A percentile compares a stretch with the other conserved stretches of the same genome.
phyloP scores from a whole-genome alignment of 2,888 invertebrate genomes.

The Microchrysa polita region DNA sequence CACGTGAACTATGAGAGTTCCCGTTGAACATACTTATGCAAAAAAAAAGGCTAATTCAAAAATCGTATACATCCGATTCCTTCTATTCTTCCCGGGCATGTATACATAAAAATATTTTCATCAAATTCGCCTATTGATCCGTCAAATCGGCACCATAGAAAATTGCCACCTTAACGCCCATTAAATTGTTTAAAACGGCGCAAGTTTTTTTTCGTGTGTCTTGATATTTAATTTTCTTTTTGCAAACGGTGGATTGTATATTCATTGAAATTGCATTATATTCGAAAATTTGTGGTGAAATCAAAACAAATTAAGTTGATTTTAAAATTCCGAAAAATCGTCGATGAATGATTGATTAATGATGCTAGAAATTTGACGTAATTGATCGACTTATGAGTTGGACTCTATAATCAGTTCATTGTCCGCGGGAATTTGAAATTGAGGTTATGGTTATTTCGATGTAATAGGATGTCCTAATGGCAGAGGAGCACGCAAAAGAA shows the following conservation, averaged over 20 bases:
- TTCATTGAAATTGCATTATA: slow-evolving; percentile 8
- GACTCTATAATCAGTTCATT: slow-evolving; percentile 33
- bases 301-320: slow-evolving; percentile 30
- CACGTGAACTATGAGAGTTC: slow-evolving; percentile 36
- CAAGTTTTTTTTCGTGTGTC: too few relatives aligned
- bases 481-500: too few relatives aligned
- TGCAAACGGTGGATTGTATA: neutral
- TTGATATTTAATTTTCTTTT: slow-evolving; percentile 1
- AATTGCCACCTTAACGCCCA: slow-evolving; percentile 30
- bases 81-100: neutral
- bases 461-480: too few relatives aligned
- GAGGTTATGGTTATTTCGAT: too few relatives aligned
- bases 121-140: slow-evolving; percentile 23
- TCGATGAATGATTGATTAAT: slow-evolving; percentile 39
- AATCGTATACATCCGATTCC: neutral
- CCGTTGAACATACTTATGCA: slow-evolving; percentile 12
- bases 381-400: slow-evolving; percentile 36
- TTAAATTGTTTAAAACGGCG: slow-evolving; percentile 14
- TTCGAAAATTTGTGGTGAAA: slow-evolving; percentile 30
- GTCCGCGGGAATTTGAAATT: too few relatives aligned
- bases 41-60: too few relatives aligned
- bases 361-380: slow-evolving; percentile 37
- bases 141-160: slow-evolving; percentile 38
- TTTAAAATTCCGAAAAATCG: slow-evolving; percentile 25
- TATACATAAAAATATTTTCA: too few relatives aligned